These are phyloP conservation scores for Cactoblastis cactorum DNA, from an alignment of 2,888 invertebrate species.

Conservation along the genomic window DNA sequence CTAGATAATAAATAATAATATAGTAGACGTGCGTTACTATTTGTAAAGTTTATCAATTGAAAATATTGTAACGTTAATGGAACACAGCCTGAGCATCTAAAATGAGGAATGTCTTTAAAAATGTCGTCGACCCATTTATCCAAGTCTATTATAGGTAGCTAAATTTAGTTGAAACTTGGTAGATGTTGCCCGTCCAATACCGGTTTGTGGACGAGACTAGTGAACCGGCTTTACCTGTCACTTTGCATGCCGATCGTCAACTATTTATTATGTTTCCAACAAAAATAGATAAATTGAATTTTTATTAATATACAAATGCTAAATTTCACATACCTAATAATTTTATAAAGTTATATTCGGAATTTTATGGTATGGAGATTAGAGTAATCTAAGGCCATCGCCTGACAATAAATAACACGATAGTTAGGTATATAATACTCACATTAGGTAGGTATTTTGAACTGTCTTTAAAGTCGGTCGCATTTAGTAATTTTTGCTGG, in stretches of 20 bases:
- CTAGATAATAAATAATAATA: not conserved
- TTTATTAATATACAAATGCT: no score
- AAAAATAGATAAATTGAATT: no score
- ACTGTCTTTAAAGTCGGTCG: no score
- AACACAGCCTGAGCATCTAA: not conserved
- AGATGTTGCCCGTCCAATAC: not conserved
- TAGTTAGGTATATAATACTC: no score
- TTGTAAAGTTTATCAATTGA: not conserved
- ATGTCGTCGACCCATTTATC: not conserved
- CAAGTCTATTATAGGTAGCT: not conserved
- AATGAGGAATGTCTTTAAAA: not conserved
- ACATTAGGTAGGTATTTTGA: no score
- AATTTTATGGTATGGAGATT: no score
- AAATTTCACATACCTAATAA: no score
- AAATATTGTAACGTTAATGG: not conserved
- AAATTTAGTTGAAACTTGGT: slow-evolving; percentile 12
- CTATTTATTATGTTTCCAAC: not conserved
- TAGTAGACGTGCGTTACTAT: not conserved
- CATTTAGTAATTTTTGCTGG: no score
- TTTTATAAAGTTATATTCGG: no score
- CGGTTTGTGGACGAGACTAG: slow-evolving; percentile 1
- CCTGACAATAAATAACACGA: no score
- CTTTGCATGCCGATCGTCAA: not conserved
- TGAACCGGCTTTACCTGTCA: not conserved
- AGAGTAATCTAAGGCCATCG: no score